phyloP scores from a whole-genome alignment of 1,140 invertebrate species.

The Latrodectus geometricus region DNA sequence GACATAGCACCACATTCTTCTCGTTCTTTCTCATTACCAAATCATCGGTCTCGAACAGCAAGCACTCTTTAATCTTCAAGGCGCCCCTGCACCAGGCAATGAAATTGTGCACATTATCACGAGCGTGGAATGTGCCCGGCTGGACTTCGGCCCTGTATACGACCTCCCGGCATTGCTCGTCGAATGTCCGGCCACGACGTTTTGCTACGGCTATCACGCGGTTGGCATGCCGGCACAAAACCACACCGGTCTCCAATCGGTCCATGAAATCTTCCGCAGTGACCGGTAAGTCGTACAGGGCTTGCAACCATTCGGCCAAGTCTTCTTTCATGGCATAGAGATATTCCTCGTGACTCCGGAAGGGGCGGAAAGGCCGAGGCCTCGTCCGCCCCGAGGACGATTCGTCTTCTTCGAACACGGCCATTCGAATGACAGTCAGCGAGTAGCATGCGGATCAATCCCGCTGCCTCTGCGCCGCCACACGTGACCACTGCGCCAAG shows the following conservation, averaged over 20 bases:
- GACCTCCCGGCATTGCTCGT: slow-evolving; percentile 43
- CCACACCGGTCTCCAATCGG: slow-evolving; percentile 89
- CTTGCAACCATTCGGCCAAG: slow-evolving; percentile 91
- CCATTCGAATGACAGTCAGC: slow-evolving; percentile 29
- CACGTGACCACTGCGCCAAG: slow-evolving; percentile 60
- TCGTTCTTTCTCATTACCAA: slow-evolving; percentile 95
- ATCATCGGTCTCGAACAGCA: slow-evolving; percentile 96
- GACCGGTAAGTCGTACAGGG: slow-evolving; percentile 83
- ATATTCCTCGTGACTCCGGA: slow-evolving; percentile 92
- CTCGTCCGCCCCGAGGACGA: slow-evolving; percentile 18
- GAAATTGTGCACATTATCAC: slow-evolving; percentile 97
- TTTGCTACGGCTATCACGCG: slow-evolving; percentile 86
- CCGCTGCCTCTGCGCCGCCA: neutral
- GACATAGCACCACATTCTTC: slow-evolving; percentile 92
- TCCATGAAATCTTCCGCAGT: slow-evolving; percentile 90
- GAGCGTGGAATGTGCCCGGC: slow-evolving; percentile 90
- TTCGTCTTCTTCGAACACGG: slow-evolving; percentile 57
- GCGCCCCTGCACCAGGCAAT: slow-evolving; percentile 86
- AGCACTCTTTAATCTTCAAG: slow-evolving; percentile 87
- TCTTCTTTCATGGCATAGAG: slow-evolving; percentile 94
- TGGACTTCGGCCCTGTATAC: slow-evolving; percentile 67
- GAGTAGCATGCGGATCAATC: slow-evolving; percentile 36
- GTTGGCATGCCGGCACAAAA: slow-evolving; percentile 91
- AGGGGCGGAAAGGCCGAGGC: slow-evolving; percentile 72
- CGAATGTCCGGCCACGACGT: slow-evolving; percentile 71